Evolutionary conservation across 2,888 invertebrate genomes (phyloP).

Genomic region (Ichneumoninae sp.): DNA sequence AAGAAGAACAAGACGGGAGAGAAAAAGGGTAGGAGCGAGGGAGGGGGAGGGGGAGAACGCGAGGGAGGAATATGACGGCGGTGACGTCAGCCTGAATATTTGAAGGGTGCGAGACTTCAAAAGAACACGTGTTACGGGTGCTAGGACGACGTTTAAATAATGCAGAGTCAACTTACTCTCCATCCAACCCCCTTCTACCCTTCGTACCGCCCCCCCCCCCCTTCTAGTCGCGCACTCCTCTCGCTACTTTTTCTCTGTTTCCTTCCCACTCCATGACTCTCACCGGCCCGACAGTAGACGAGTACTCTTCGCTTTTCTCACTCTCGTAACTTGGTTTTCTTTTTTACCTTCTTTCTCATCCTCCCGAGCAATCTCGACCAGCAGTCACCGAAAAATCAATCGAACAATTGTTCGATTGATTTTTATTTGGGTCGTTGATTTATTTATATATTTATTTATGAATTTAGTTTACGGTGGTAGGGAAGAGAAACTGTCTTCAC

Average conservation of each 20-base stretch:
- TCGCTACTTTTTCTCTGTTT: constrained; percentile 56
- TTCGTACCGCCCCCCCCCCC: constrained; percentile 19
- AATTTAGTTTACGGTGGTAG: not conserved
- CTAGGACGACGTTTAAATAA: constrained; percentile 83
- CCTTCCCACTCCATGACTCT: constrained; percentile 33
- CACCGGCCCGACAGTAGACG: constrained; percentile 50
- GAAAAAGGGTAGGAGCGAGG: constrained; percentile 43
- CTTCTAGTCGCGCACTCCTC: constrained; percentile 56
- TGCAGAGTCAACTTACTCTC: constrained; percentile 83
- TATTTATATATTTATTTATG: not conserved
- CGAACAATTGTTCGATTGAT: not conserved
- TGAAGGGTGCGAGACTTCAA: constrained; percentile 83
- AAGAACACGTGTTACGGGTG: constrained; percentile 83
- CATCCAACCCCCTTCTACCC: constrained; percentile 69
- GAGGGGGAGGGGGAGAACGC: constrained; percentile 26
- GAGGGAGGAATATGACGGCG: constrained; percentile 81
- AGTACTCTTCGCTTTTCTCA: constrained; percentile 29
- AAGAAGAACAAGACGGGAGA: constrained; percentile 53
- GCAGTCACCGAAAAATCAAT: too few species aligned
- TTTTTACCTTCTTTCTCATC: not conserved
- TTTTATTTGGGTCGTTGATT: not conserved
- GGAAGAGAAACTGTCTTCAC: not conserved
- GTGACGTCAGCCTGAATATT: constrained; percentile 84
- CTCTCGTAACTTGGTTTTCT: constrained; percentile 1
- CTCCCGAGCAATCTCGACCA: constrained; percentile 6